Evolutionary conservation across 2,113 vertebrate species (phyloP), one percentile per base, ranked within the genome.

Genomic region (Egretta garzetta): DNA sequence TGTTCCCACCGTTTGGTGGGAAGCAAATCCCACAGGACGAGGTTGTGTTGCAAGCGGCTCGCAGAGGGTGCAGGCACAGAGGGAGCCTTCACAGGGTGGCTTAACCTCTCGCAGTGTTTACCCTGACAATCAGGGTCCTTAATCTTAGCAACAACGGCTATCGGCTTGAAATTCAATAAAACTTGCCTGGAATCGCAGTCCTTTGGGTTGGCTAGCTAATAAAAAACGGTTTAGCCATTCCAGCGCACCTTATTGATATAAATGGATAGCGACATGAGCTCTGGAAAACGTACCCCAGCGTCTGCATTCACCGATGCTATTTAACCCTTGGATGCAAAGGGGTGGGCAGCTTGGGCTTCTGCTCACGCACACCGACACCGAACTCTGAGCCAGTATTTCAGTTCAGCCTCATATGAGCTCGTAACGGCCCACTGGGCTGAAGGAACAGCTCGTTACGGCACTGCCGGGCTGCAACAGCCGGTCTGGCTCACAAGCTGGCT

Each of bases 171-270:
- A 95, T 97, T 94, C 95, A 96, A 94, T 96, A 95, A 96, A 92
- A 58, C 41, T 83, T 83, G 45, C 59, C 45, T n/a, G 41, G 85
- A 95, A 83, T 37, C 16, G 1, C 16, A 9, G 63, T 76, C 49
- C 55, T 70, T 74, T 66, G 82, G 75, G 71, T 74, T 80, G 82
- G 75, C 82, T 73, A 90, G 58, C 90, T 95, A 93, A 95, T 96
- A 95, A 97, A 96, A 96, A 96, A 24, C 0, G 50, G 90, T 94
- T 97, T 95, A 97, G 85, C 86, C n/a, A 30, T 94, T 94, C 72
- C 88, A 91, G 50, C 62, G 59, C 32, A 58, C 62, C 35, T 85
- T 86, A 70, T 26, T 94, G 88, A 93, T 92, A 90, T 18, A 90
- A 94, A 96, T 13, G 28, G 71, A 19, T 30, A 86, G 89, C 87